Conservation (phyloP, 2,888 invertebrate species). For the Drosophila kokeensis region DNA sequence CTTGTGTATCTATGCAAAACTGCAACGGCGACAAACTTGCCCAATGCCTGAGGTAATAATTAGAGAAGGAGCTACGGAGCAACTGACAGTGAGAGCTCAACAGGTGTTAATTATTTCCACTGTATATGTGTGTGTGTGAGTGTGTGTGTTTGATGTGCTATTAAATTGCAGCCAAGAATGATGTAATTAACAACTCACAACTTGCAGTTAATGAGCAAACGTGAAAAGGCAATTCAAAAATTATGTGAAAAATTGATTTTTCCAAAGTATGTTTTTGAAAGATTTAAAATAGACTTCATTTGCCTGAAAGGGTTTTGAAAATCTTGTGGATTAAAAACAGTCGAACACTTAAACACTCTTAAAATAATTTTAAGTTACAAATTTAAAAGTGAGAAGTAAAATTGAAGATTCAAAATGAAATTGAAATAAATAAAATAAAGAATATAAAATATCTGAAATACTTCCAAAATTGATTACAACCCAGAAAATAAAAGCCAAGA, state of each 20-base stretch:
- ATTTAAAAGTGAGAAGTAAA: not conserved
- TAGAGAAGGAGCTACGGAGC: not conserved
- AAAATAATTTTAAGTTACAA: not conserved
- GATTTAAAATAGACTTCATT: not conserved
- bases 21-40: constrained; percentile 45
- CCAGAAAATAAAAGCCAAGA: not conserved
- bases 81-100: not conserved
- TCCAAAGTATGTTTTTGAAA: not conserved
- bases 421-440: not conserved
- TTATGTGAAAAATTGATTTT: not conserved
- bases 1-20: constrained; percentile 34
- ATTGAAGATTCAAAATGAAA: not conserved
- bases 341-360: not conserved
- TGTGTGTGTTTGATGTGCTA: not conserved
- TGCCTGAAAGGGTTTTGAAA: not conserved
- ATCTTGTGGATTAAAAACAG: not conserved
- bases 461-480: not conserved
- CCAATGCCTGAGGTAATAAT: constrained; percentile 27
- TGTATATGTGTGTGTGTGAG: not conserved
- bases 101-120: constrained; percentile 34
- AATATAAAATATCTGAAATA: not conserved
- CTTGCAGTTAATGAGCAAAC: not conserved
- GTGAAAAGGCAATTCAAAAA: not conserved
- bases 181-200: not conserved
- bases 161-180: constrained; percentile 2